Conservation (phyloP, 1,140 invertebrate genomes). For the Trichonephila clavata region DNA sequence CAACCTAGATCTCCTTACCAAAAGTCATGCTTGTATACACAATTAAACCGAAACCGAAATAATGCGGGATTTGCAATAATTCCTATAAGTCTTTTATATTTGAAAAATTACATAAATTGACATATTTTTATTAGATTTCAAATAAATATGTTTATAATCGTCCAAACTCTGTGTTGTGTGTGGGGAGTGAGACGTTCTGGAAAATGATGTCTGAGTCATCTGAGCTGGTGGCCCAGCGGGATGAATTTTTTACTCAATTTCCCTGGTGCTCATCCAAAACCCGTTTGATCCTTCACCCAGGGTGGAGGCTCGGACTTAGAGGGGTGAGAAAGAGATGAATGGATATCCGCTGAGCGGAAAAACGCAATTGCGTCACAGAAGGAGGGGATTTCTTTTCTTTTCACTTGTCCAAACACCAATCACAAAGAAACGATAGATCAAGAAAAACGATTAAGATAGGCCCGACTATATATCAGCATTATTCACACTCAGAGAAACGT, state of each 20-base stretch:
- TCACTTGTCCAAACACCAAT: constrained; percentile 72
- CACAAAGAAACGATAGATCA: constrained; percentile 56
- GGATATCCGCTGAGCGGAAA: constrained; percentile 69
- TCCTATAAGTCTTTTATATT: too few species aligned
- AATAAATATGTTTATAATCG: too few species aligned
- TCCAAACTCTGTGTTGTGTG: too few species aligned
- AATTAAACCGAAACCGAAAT: too few species aligned
- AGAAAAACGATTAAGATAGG: constrained; percentile 63
- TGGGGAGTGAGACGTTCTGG: too few species aligned
- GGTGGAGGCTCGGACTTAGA: constrained; percentile 40
- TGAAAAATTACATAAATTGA: too few species aligned
- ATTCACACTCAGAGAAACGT: constrained; percentile 49
- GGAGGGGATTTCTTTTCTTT: constrained; percentile 41
- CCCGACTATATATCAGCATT: constrained; percentile 49
- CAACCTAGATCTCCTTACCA: too few species aligned
- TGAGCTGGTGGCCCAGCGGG: constrained; percentile 45
- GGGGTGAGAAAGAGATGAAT: constrained; percentile 67
- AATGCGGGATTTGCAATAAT: too few species aligned
- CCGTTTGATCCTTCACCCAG: constrained; percentile 68
- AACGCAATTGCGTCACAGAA: constrained; percentile 68
- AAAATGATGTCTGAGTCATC: not conserved
- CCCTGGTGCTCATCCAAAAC: constrained; percentile 39
- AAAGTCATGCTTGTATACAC: too few species aligned
- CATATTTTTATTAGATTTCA: too few species aligned
- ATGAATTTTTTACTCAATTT: constrained; percentile 59